Evolutionary conservation across 2,888 invertebrate species (phyloP).

Genomic region (Euplagia quadripunctaria): DNA sequence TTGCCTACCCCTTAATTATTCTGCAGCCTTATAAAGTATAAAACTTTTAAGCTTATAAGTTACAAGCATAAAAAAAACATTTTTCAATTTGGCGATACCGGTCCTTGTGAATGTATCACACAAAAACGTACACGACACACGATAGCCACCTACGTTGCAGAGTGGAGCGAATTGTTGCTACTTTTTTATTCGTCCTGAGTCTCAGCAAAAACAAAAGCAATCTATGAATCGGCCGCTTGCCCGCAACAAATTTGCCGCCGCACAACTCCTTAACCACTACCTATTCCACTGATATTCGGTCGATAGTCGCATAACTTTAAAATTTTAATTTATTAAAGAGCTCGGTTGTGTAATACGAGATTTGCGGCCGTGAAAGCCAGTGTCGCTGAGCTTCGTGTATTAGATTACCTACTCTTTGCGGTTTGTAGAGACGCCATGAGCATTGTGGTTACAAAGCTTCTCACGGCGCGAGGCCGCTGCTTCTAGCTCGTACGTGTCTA

Average conservation of each 20-base stretch:
- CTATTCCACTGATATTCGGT: constrained; percentile 56
- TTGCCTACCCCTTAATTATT: neutral
- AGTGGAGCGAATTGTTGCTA: constrained; percentile 59
- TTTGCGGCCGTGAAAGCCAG: constrained; percentile 83
- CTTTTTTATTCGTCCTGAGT: constrained; percentile 74
- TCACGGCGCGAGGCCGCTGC: constrained; percentile 72
- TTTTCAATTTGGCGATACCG: constrained; percentile 60
- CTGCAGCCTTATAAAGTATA: neutral
- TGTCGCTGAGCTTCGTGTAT: constrained; percentile 86
- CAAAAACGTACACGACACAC: constrained; percentile 68
- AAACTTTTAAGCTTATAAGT: constrained; percentile 29
- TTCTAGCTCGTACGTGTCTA: constrained; percentile 68
- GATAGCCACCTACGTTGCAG: constrained; percentile 76
- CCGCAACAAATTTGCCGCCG: constrained; percentile 58
- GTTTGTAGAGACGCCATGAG: constrained; percentile 82
- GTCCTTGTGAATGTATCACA: constrained; percentile 67
- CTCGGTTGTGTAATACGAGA: constrained; percentile 78
- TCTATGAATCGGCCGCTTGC: constrained; percentile 78
- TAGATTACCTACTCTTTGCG: constrained; percentile 85
- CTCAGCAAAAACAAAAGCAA: constrained; percentile 80
- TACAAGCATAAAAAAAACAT: constrained; percentile 56
- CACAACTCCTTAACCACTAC: constrained; percentile 51
- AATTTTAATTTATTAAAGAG: constrained; percentile 45
- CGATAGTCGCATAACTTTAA: constrained; percentile 55
- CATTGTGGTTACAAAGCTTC: constrained; percentile 82